Evolutionary conservation across 2,113 vertebrate genomes (phyloP).

Genomic region (Poecile atricapillus): DNA sequence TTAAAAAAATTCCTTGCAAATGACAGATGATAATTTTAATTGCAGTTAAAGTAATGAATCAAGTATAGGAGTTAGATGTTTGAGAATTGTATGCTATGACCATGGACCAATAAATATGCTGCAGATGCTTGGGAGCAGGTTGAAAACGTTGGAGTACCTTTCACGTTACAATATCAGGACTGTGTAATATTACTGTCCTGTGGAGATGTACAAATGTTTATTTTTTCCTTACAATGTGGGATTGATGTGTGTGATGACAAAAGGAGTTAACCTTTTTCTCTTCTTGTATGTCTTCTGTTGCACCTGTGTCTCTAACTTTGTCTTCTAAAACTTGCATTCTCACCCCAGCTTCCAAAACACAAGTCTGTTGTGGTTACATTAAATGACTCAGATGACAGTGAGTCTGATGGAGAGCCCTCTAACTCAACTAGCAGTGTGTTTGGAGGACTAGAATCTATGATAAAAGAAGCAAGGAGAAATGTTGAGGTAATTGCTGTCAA

Average conservation of each 20-base stretch:
- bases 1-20: background rate
- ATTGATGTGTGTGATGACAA: background rate
- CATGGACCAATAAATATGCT: background rate
- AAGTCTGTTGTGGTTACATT: slow-evolving; percentile 94
- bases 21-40: background rate
- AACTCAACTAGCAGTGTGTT: slow-evolving; percentile 80
- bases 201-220: background rate
- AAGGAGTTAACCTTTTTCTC: background rate
- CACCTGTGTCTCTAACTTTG: background rate
- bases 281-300: background rate
- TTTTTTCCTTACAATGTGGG: background rate
- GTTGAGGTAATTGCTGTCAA: slow-evolving; percentile 81
- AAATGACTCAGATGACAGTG: slow-evolving; percentile 92
- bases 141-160: background rate
- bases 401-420: slow-evolving; percentile 86
- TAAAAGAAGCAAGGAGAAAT: slow-evolving; percentile 94
- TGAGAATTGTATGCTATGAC: background rate
- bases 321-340: background rate
- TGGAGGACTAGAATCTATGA: slow-evolving; percentile 97
- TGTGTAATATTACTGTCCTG: background rate
- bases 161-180: background rate
- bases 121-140: background rate
- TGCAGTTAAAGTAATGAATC: background rate
- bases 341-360: slow-evolving; percentile 86
- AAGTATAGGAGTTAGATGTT: background rate